Evolutionary conservation across 2,888 invertebrate species (phyloP).

Genomic region (Hipparchia semele): DNA sequence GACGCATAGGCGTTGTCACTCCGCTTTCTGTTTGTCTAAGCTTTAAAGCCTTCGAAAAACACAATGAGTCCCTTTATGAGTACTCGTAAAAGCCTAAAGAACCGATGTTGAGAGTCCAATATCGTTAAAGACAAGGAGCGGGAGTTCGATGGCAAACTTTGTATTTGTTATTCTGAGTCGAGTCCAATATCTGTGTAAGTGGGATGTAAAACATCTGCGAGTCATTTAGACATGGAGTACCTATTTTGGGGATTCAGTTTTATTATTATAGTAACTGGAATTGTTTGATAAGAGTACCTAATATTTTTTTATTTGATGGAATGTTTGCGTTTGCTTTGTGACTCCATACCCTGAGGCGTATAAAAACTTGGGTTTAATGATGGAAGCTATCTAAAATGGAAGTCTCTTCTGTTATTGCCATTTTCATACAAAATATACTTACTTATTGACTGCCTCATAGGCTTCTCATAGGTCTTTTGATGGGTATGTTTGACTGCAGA

Average conservation of each 20-base stretch:
- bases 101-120: slow-evolving; percentile 35
- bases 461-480: too few species aligned
- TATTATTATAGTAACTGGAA: background rate
- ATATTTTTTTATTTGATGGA: background rate
- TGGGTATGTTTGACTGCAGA: too few species aligned
- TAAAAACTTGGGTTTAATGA: too few species aligned
- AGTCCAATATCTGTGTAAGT: slow-evolving; percentile 9
- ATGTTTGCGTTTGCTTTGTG: background rate
- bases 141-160: slow-evolving; percentile 14
- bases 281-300: background rate
- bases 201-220: slow-evolving; percentile 3
- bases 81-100: slow-evolving; percentile 37
- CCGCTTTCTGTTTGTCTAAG: background rate
- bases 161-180: slow-evolving; percentile 9
- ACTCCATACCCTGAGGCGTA: too few species aligned
- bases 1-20: background rate
- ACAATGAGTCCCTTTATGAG: slow-evolving; percentile 38
- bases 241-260: background rate
- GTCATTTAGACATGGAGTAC: background rate
- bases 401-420: too few species aligned
- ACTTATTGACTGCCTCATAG: too few species aligned
- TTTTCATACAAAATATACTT: too few species aligned
- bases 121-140: slow-evolving; percentile 34
- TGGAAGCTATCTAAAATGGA: too few species aligned
- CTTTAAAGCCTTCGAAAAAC: slow-evolving; percentile 33